phyloP scores from a whole-genome alignment of 2,888 invertebrate genomes.

The Scelioninae gen. 2 region DNA sequence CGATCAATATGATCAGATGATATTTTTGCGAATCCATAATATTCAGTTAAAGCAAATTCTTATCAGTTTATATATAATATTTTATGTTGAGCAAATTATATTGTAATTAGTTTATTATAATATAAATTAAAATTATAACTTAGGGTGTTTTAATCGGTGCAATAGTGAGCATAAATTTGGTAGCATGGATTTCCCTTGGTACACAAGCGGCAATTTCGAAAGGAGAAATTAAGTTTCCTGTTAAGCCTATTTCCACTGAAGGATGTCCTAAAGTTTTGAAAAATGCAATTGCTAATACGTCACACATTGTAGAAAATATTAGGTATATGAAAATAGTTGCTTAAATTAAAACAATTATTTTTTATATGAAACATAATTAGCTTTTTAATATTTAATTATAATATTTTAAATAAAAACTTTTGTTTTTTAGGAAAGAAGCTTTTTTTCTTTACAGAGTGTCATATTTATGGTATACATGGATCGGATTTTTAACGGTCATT shows the following conservation, averaged over 20 bases:
- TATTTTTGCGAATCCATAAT: too few species aligned
- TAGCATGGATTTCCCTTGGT: constrained; percentile 83
- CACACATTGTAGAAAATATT: constrained; percentile 63
- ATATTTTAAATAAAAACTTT: constrained; percentile 5
- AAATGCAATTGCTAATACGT: constrained; percentile 65
- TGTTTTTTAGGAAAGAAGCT: constrained; percentile 76
- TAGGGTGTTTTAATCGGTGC: constrained; percentile 83
- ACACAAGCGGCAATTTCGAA: constrained; percentile 82
- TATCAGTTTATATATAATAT: too few species aligned
- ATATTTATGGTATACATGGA: constrained; percentile 86
- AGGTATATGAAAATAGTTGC: constrained; percentile 58
- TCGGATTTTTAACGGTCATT: constrained; percentile 83
- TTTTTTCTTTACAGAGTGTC: constrained; percentile 83
- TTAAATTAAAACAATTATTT: background rate
- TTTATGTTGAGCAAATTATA: too few species aligned
- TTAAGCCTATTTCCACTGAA: constrained; percentile 80
- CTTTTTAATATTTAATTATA: background rate
- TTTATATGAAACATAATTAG: too few species aligned
- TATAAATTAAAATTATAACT: too few species aligned
- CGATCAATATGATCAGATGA: too few species aligned
- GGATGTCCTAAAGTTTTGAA: constrained; percentile 76
- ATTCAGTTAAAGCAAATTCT: too few species aligned
- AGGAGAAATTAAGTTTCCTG: constrained; percentile 79
- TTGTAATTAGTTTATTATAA: too few species aligned
- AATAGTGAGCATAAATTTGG: constrained; percentile 78